phyloP scores from a whole-genome alignment of 2,113 vertebrate species.

The Gopherus evgoodei region DNA sequence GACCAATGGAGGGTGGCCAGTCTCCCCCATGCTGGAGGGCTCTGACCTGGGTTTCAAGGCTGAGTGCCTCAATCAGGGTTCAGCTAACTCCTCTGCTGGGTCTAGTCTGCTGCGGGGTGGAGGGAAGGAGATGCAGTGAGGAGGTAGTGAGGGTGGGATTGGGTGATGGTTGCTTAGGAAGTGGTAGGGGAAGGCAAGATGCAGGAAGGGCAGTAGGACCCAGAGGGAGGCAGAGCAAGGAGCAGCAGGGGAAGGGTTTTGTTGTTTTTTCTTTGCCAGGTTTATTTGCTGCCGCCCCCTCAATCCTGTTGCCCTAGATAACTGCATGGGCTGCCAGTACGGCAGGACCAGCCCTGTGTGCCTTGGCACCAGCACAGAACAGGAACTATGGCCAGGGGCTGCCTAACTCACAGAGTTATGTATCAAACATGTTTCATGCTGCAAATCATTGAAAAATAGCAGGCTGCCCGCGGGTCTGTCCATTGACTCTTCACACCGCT shows the following conservation, averaged over 20 bases:
- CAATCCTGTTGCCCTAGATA: neutral
- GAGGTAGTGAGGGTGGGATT: neutral
- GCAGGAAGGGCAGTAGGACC: neutral
- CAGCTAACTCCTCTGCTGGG: neutral
- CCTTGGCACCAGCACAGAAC: neutral
- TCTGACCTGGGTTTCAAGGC: neutral
- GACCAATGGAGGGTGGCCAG: conserved; percentile 16
- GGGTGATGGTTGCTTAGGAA: neutral
- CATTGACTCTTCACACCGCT: neutral
- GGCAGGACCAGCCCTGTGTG: neutral
- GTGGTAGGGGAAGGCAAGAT: neutral
- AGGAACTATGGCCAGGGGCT: neutral
- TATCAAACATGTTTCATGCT: neutral
- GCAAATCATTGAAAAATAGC: neutral
- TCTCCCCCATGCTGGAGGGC: conserved; percentile 27
- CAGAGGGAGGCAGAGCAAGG: neutral
- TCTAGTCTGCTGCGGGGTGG: neutral
- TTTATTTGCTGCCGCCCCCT: neutral
- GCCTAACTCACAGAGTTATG: neutral
- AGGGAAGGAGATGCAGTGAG: neutral
- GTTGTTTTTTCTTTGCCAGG: neutral
- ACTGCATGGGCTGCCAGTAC: neutral
- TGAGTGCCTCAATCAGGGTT: neutral
- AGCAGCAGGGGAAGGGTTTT: neutral
- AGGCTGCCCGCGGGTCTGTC: neutral